These are phyloP conservation scores for Lymantria dispar DNA, from an alignment of 2,888 invertebrate genomes.

Conservation along the genomic window DNA sequence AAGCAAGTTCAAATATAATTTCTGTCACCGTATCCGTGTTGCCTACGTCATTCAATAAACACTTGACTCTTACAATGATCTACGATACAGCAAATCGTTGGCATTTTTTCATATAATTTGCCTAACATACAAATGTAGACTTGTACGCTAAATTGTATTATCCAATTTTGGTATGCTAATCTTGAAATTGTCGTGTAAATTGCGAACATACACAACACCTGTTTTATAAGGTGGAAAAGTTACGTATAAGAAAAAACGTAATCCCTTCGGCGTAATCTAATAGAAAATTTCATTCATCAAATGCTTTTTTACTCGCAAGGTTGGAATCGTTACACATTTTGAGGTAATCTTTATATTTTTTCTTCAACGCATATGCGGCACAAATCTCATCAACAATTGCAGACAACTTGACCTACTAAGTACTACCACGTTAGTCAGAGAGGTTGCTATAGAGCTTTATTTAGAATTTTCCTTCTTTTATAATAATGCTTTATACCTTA, in stretches of 20 bases:
- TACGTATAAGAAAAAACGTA: background rate
- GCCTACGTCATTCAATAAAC: constrained; percentile 2
- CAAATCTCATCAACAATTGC: too few relatives aligned
- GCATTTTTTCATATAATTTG: constrained; percentile 8
- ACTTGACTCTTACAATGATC: constrained; percentile 11
- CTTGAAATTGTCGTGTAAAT: constrained; percentile 17
- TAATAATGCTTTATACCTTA: too few relatives aligned
- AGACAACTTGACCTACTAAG: too few relatives aligned
- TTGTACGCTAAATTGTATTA: constrained; percentile 20
- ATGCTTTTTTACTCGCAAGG: too few relatives aligned
- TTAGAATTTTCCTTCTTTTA: too few relatives aligned
- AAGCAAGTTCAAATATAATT: constrained; percentile 10
- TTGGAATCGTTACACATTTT: too few relatives aligned
- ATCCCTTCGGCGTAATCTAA: background rate
- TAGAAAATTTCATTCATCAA: background rate
- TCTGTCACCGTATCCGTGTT: constrained; percentile 6
- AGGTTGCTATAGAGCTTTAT: too few relatives aligned
- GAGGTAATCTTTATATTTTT: too few relatives aligned
- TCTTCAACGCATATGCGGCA: too few relatives aligned
- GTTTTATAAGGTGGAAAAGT: constrained; percentile 15
- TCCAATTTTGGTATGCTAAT: constrained; percentile 28
- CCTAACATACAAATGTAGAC: constrained; percentile 9
- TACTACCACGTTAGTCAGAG: too few relatives aligned
- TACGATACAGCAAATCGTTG: constrained; percentile 15
- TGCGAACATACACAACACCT: constrained; percentile 23